Conservation (phyloP, 2,113 vertebrate genomes). For the Clarias gariepinus region DNA sequence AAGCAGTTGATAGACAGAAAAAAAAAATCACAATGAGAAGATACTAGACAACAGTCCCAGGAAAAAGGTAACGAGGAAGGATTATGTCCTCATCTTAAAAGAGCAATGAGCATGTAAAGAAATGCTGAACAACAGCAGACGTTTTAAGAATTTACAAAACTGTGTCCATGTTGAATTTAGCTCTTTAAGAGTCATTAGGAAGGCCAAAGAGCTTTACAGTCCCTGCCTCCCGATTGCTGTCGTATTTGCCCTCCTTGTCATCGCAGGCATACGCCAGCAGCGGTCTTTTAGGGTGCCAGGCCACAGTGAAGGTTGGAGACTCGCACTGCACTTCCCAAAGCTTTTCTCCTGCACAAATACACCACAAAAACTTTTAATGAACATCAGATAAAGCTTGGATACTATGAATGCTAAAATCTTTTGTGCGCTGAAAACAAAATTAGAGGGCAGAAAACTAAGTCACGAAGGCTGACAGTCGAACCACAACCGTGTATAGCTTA, state of each 20-base stretch:
- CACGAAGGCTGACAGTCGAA: background rate
- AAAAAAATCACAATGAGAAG: background rate
- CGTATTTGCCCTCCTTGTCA: constrained; percentile 97
- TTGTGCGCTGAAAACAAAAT: background rate
- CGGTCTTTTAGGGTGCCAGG: constrained; percentile 95
- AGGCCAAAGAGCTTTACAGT: constrained; percentile 98
- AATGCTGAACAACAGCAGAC: background rate
- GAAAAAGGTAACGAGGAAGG: background rate
- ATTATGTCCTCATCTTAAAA: background rate
- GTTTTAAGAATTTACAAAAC: background rate
- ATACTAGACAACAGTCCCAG: background rate
- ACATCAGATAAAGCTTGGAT: background rate
- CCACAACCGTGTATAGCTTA: constrained; percentile 55
- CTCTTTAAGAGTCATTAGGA: constrained; percentile 87
- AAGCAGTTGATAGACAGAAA: background rate
- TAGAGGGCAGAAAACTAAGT: background rate
- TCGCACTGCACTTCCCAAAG: constrained; percentile 99
- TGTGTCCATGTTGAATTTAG: background rate
- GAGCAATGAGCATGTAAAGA: background rate
- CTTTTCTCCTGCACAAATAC: constrained; percentile 84
- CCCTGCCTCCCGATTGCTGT: constrained; percentile 93
- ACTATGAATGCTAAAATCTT: background rate
- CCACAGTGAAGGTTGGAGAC: constrained; percentile 96
- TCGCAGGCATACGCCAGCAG: constrained; percentile 95
- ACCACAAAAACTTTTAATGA: background rate